phyloP scores from a whole-genome alignment of 2,888 invertebrate genomes.

The Synanthedon andrenaeformis region DNA sequence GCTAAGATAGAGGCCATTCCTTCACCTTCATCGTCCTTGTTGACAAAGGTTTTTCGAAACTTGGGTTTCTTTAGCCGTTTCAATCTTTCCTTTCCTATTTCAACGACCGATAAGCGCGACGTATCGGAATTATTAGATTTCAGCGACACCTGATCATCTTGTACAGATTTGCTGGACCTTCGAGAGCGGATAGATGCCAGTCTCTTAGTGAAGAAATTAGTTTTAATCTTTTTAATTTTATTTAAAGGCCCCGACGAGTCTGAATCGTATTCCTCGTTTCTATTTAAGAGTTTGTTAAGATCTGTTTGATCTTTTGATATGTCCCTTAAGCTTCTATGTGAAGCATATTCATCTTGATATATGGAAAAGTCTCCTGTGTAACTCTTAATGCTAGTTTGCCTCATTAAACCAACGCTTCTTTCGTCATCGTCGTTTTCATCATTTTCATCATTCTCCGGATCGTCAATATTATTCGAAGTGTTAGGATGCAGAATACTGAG shows the following conservation, averaged over 20 bases:
- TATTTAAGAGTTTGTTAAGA: conserved; percentile 61
- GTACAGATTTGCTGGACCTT: conserved; percentile 55
- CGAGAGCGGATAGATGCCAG: conserved; percentile 72
- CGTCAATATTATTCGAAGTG: conserved; percentile 43
- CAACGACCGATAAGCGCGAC: conserved; percentile 52
- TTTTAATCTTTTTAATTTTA: conserved; percentile 74
- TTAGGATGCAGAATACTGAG: conserved; percentile 50
- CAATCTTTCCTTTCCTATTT: conserved; percentile 52
- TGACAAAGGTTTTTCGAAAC: conserved; percentile 36
- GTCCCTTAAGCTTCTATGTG: conserved; percentile 45
- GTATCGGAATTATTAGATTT: conserved; percentile 63
- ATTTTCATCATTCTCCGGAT: conserved; percentile 21
- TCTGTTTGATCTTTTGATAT: conserved; percentile 56
- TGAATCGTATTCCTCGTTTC: conserved; percentile 55
- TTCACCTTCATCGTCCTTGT: conserved; percentile 60
- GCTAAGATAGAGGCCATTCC: conserved; percentile 77
- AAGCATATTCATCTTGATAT: conserved; percentile 47
- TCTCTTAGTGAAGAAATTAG: conserved; percentile 71
- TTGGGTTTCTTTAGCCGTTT: conserved; percentile 53
- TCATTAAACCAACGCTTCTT: conserved; percentile 36
- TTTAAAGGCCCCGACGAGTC: conserved; percentile 59
- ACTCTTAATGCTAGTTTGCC: conserved; percentile 39
- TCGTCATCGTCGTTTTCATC: conserved; percentile 37
- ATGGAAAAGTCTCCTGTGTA: conserved; percentile 44
- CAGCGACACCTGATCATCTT: conserved; percentile 64